Base-by-base conservation (phyloP, 2,113 vertebrate genomes). In the Canis aureus region DNA sequence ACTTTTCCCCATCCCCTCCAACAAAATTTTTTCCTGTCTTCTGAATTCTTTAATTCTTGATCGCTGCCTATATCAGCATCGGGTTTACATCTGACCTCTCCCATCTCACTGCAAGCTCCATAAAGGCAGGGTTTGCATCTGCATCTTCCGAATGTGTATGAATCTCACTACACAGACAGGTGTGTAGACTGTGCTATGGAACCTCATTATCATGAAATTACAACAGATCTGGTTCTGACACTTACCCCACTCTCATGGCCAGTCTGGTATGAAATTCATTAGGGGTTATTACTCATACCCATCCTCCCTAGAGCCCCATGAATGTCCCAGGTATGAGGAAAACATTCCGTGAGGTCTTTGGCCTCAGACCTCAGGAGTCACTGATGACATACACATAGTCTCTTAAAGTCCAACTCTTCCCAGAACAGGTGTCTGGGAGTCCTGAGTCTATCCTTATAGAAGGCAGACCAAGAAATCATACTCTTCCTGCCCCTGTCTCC, bases 401-500 rank as follows among this genome's bases (percentile, higher is more conserved):
- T 43, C 25, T 60, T 86, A n/a, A 27, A 59, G 11, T 25, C 8
- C 25, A 85, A 12, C 5, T 55, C 27, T 35, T 11, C 6, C 38
- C 60, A 62, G 16, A 22, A 20, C 8, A 49, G 49, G 17, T 55
- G 13, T 27, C 29, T 32, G 13, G 2, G 12, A 23, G 0, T 81
- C 10, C 66, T 95, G 89, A 95, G 53, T 23, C 35, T 78, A 3
- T 32, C 23, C 35, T 80, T 59, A n/a, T 8, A 5, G 2, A 82
- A 87, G 12, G n/a, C 7, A 57, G 32, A 60, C 6, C 3, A 89
- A 35, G 20, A 12, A 86, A 19, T 62, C 59, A 69, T 12, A 0
- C 11, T 5, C 2, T n/a, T 20, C 3, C 5, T 22, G 0, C 2
- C 43, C 0, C 3, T 29, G 1, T 29, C 5, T 83, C 8, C 32